A percentile compares a stretch with the other conserved stretches of the same genome.
These are phyloP conservation scores for Acanthiza pusilla DNA, from an alignment of 2,797 vertebrate genomes.

Conservation along the genomic window DNA sequence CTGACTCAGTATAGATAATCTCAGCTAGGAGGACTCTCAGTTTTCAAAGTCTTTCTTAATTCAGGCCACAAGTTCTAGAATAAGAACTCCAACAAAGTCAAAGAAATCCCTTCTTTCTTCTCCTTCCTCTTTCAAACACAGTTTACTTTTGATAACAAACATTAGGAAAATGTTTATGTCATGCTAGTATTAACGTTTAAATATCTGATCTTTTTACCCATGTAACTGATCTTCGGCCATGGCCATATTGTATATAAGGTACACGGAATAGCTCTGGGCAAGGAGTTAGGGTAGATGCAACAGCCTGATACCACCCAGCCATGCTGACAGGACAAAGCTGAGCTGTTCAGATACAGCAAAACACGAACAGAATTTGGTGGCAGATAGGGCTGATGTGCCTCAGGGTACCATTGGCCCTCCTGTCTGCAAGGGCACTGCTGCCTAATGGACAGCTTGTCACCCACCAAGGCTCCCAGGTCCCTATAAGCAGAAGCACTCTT, in stretches of 20 bases:
- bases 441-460: background rate
- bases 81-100: background rate
- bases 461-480: background rate
- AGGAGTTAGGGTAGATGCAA: background rate
- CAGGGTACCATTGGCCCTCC: background rate
- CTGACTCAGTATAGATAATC: background rate
- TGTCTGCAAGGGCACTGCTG: background rate
- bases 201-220: background rate
- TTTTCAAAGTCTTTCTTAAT: background rate
- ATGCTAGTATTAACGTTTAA: background rate
- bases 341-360: background rate
- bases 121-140: background rate
- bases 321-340: background rate
- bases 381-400: background rate
- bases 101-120: background rate
- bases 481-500: background rate
- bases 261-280: background rate
- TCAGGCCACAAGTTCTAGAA: background rate
- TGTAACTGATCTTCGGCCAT: background rate
- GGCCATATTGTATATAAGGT: background rate
- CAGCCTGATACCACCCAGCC: background rate
- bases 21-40: background rate
- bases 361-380: background rate
- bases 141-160: background rate
- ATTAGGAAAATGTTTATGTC: background rate